Conservation (phyloP, 2,888 invertebrate species). For the Apamea crenata region DNA sequence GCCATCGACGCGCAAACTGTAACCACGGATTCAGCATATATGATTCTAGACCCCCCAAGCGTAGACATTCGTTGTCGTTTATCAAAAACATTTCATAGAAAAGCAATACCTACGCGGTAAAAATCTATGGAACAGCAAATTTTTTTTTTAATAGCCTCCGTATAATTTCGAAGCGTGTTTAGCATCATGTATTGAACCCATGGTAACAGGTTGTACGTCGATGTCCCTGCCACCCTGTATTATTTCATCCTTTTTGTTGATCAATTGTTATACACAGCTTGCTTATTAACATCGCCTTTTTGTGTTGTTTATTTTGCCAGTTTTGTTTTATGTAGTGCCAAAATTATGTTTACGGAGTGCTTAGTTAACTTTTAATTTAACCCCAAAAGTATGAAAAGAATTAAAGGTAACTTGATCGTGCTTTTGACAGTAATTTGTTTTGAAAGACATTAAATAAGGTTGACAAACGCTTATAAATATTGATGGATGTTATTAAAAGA, state of each 20-base stretch:
- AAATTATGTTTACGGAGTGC: not conserved
- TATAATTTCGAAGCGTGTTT: not conserved
- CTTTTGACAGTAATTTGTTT: constrained; percentile 36
- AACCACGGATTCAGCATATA: not conserved
- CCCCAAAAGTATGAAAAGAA: not conserved
- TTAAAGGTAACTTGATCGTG: constrained; percentile 31
- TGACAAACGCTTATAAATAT: constrained; percentile 49
- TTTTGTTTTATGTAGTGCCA: not conserved
- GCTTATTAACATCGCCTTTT: not conserved
- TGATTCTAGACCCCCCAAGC: too few species aligned
- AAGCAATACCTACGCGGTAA: too few species aligned
- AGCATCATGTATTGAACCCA: not conserved
- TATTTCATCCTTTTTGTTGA: not conserved
- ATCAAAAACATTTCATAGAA: too few species aligned
- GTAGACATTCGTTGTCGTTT: too few species aligned
- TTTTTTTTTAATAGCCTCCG: not conserved
- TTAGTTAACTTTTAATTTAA: constrained; percentile 1
- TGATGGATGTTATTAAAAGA: constrained; percentile 41
- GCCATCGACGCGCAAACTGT: not conserved
- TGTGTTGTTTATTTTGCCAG: not conserved
- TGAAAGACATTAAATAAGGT: constrained; percentile 39
- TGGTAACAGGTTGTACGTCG: not conserved
- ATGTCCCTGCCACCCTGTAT: not conserved
- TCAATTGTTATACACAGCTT: not conserved
- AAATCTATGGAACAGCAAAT: too few species aligned